These are phyloP conservation scores for Bos indicus DNA, from an alignment of 2,113 vertebrate species.

Conservation along the genomic window DNA sequence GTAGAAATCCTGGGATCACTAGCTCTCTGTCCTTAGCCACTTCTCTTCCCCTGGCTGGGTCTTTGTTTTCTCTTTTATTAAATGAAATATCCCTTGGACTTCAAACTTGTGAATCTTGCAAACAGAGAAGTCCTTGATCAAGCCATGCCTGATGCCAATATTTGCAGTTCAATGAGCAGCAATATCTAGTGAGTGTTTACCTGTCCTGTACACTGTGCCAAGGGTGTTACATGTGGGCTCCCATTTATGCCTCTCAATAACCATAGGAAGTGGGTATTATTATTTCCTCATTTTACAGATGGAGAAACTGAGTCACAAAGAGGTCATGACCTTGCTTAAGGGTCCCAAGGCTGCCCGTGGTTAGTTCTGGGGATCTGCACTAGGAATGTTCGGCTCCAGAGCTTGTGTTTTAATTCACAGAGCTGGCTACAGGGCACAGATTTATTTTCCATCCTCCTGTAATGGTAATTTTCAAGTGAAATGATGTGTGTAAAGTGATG, in stretches of 20 bases:
- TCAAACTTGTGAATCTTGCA: neutral
- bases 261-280: fast-evolving
- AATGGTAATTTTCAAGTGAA: neutral
- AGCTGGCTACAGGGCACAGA: neutral
- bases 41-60: neutral
- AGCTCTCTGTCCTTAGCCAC: neutral
- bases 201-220: too few species aligned
- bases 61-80: neutral
- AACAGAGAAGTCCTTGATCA: neutral
- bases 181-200: neutral
- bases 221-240: fast-evolving
- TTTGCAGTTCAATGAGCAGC: neutral
- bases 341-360: neutral
- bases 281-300: neutral
- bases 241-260: neutral
- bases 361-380: neutral
- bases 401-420: neutral
- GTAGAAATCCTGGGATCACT: neutral
- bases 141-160: neutral
- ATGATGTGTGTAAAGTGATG: fast-evolving
- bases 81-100: neutral
- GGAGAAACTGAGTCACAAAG: neutral
- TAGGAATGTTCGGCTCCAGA: neutral
- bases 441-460: neutral
- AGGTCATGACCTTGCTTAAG: neutral